Base-by-base conservation (phyloP, 2,113 vertebrate species). In the Nesogale talazaci region DNA sequence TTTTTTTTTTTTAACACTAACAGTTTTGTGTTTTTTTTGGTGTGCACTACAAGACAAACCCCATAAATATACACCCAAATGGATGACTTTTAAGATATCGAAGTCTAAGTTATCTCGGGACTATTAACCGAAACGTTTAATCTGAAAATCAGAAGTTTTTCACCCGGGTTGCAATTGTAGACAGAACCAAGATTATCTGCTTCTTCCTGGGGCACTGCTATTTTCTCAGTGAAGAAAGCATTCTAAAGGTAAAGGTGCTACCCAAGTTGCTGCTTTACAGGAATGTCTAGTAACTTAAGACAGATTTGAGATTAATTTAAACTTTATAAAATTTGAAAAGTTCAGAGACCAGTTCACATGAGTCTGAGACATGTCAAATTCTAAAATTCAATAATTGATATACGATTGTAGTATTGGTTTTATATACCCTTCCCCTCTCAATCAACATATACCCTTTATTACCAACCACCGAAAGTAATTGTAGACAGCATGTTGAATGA, bases 261-360 rank as follows among this genome's bases (percentile, higher is more conserved):
- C 25, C 29, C 72, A 42, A 17, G 17, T 74, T 89, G 79, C 14
- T 80, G 81, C 42, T 91, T 91, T 74, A n/a, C 85, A 90, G 79
- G 25, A 34, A 90, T 11, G 56, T 23, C 31, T n/a, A 59, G 74
- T 14, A 38, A 10, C 83, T 20, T 23, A 92, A 92, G 42, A 94
- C 12, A 25, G 56, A 79, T 70, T 93, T 95, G 67, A 92, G 93
- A 76, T 59, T 90, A 89, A 80, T 42, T 92, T 89, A 87, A 69
- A 78, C 23, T 94, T 88, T 83, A 10, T 84, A 89, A 95, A 82
- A 89, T 83, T 93, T 83, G 59, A 90, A 92, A 94, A 78, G 75
- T 78, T 95, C 59, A 92, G 82, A 85, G 17, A 70, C 63, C 6
- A 90, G 8, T 34, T 76, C 5, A 61, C 2, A 27, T 81, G 36